Conservation (phyloP, 1,140 invertebrate species). For the Drosophila malerkotliana region DNA sequence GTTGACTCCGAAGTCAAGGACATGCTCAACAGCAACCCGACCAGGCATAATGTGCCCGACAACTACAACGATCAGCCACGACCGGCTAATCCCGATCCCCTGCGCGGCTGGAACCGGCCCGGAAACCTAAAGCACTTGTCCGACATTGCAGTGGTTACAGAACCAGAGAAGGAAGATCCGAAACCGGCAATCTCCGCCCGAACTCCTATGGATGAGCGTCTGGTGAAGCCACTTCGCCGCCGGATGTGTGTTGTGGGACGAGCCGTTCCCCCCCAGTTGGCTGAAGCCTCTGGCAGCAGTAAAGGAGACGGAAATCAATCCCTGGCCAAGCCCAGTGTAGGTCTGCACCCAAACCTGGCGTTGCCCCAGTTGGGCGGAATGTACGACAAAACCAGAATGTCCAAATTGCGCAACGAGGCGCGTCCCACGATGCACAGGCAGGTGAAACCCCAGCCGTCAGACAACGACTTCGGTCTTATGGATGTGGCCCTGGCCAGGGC, state of each 20-base stretch:
- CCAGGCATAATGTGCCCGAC: background rate
- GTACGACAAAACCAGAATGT: background rate
- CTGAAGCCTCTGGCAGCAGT: too few relatives aligned
- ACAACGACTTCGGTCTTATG: slow-evolving; percentile 8
- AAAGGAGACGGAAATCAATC: too few relatives aligned
- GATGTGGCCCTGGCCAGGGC: slow-evolving; percentile 21
- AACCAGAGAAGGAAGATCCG: background rate
- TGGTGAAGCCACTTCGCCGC: slow-evolving; percentile 14
- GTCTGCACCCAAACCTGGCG: background rate
- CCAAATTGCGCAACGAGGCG: background rate
- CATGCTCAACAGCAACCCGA: slow-evolving; percentile 35
- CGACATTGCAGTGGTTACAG: background rate
- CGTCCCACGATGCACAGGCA: background rate
- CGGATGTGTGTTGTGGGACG: slow-evolving; percentile 5
- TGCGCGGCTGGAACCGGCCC: slow-evolving; percentile 54
- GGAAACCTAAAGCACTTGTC: background rate
- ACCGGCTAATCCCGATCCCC: slow-evolving; percentile 13
- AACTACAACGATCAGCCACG: background rate
- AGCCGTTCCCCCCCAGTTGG: background rate
- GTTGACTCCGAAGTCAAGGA: slow-evolving; percentile 13
- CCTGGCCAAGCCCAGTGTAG: too few relatives aligned
- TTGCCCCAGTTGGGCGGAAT: background rate
- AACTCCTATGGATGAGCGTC: background rate
- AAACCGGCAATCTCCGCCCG: background rate
- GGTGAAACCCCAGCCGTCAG: background rate